phyloP scores from a whole-genome alignment of 2,113 vertebrate genomes.

The Micronisus gabar region DNA sequence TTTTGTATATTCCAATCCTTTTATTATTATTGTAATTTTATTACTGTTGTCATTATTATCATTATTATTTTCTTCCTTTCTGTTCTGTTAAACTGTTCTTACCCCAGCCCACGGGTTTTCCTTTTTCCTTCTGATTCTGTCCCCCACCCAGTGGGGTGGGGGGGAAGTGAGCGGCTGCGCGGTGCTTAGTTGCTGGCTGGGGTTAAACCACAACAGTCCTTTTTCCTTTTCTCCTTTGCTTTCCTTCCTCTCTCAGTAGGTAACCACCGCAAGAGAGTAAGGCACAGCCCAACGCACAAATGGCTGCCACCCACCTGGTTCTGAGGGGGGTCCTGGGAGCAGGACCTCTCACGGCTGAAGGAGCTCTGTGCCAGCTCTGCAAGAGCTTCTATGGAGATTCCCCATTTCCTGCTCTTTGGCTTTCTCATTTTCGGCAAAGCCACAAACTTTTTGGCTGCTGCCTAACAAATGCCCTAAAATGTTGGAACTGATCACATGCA shows the following conservation, averaged over 20 bases:
- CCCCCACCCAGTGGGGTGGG: no score
- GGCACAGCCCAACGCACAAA: not conserved
- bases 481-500: not conserved
- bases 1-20: no score
- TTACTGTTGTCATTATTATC: no score
- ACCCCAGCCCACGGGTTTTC: no score
- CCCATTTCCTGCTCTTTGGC: not conserved
- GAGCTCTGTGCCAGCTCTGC: not conserved
- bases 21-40: no score
- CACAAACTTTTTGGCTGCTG: not conserved
- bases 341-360: not conserved
- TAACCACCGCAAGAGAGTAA: not conserved
- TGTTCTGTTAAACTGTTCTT: no score
- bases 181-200: no score
- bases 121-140: no score
- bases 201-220: no score
- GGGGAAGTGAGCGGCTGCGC: no score
- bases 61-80: no score
- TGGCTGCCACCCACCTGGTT: accelerated
- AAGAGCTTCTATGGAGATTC: not conserved
- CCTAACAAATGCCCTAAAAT: not conserved
- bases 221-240: not conserved
- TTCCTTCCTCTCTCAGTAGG: not conserved
- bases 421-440: not conserved
- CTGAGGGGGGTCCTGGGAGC: not conserved